Evolutionary conservation across 2,797 vertebrate species (phyloP).

Genomic region (Triplophysa bombifrons): DNA sequence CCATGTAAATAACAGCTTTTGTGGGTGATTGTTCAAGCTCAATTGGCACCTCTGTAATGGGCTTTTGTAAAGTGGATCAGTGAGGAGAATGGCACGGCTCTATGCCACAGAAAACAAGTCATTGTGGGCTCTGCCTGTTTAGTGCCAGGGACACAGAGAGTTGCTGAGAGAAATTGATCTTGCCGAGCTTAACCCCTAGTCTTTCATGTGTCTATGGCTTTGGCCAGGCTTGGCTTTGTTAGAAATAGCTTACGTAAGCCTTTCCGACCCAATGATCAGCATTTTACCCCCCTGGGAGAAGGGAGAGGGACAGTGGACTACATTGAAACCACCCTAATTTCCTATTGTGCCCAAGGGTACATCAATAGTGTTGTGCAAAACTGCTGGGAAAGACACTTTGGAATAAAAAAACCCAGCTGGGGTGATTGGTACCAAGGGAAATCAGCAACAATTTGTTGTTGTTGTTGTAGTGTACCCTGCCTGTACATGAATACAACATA

Average conservation of each 20-base stretch:
- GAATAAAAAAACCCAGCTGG: constrained; percentile 46
- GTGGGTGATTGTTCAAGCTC: constrained; percentile 73
- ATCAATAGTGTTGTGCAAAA: constrained; percentile 69
- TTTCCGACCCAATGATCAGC: constrained; percentile 75
- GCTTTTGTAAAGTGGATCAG: constrained; percentile 73
- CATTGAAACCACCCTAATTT: constrained; percentile 67
- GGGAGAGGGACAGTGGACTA: constrained; percentile 60
- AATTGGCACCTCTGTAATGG: constrained; percentile 69
- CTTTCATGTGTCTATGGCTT: constrained; percentile 58
- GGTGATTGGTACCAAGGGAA: constrained; percentile 3
- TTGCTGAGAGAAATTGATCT: constrained; percentile 73
- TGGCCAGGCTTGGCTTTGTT: constrained; percentile 63
- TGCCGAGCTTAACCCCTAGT: constrained; percentile 60
- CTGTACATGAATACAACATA: neutral
- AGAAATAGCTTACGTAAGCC: constrained; percentile 69
- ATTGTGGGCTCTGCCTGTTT: constrained; percentile 66
- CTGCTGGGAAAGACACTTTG: constrained; percentile 72
- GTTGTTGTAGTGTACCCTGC: constrained; percentile 1
- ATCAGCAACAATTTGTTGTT: constrained; percentile 38
- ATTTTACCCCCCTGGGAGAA: constrained; percentile 68
- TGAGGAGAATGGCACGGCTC: constrained; percentile 70
- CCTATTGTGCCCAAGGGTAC: constrained; percentile 67
- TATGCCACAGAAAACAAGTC: constrained; percentile 60
- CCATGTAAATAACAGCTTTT: constrained; percentile 59
- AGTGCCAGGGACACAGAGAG: constrained; percentile 60